phyloP scores from a whole-genome alignment of 2,888 invertebrate genomes.

The Leptogaster cylindrica region DNA sequence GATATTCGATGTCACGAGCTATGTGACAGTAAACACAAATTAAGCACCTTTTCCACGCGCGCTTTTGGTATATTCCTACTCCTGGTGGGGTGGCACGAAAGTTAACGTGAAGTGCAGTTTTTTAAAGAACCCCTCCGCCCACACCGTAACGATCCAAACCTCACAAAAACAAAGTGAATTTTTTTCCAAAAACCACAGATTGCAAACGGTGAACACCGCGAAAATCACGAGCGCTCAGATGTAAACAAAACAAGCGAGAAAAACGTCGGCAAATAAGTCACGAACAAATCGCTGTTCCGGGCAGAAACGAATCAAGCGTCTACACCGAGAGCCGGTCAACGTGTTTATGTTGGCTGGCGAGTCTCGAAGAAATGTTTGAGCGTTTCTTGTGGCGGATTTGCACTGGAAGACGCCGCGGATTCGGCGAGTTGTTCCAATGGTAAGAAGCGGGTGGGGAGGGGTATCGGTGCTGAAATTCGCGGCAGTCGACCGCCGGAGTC shows the following conservation, averaged over 20 bases:
- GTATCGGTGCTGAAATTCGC: not conserved
- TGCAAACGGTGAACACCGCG: not conserved
- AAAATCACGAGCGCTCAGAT: no score
- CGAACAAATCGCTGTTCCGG: slow-evolving; percentile 17
- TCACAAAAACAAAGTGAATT: not conserved
- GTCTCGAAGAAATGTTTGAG: slow-evolving; percentile 20
- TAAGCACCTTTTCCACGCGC: not conserved
- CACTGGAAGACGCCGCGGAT: not conserved
- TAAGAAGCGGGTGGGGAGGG: not conserved
- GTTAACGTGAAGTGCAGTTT: no score
- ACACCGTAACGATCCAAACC: not conserved
- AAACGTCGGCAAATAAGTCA: not conserved
- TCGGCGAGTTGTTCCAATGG: no score
- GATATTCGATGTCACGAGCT: not conserved
- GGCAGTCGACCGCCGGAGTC: not conserved
- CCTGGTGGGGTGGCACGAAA: no score
- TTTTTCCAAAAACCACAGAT: not conserved
- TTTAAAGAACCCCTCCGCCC: no score
- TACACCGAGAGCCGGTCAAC: slow-evolving; percentile 28
- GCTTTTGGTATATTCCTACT: not conserved
- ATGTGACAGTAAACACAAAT: not conserved
- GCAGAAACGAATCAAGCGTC: not conserved
- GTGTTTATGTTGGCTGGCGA: slow-evolving; percentile 32
- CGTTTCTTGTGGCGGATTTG: slow-evolving; percentile 14
- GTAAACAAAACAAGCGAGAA: not conserved